Evolutionary conservation across 2,888 invertebrate genomes (phyloP).

Genomic region (Volucella inflata): DNA sequence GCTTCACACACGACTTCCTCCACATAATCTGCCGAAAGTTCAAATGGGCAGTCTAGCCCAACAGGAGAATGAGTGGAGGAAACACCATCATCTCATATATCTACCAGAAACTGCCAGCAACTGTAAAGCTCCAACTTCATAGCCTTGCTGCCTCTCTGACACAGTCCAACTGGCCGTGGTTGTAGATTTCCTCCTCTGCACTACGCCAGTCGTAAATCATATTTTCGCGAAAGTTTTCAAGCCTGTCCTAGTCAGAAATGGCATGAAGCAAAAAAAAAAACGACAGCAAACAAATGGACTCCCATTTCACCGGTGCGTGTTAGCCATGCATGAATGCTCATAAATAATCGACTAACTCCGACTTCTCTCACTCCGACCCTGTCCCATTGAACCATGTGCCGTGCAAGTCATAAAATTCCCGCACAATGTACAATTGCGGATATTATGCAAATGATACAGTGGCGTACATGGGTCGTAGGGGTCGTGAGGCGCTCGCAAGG

Average conservation of each 20-base stretch:
- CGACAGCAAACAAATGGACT: constrained; percentile 26
- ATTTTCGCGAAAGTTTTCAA: constrained; percentile 72
- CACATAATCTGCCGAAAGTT: constrained; percentile 39
- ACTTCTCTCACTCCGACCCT: constrained; percentile 29
- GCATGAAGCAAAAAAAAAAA: constrained; percentile 13
- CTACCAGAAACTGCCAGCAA: constrained; percentile 37
- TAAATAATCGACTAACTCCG: constrained; percentile 72
- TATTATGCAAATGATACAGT: constrained; percentile 75
- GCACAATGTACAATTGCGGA: constrained; percentile 70
- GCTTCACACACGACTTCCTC: constrained; percentile 42
- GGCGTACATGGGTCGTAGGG: constrained; percentile 67
- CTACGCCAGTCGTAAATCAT: constrained; percentile 61
- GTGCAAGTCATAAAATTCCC: constrained; percentile 66
- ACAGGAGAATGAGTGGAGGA: constrained; percentile 39
- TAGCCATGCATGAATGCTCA: constrained; percentile 70
- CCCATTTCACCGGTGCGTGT: constrained; percentile 69
- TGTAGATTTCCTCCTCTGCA: constrained; percentile 52
- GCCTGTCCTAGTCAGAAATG: constrained; percentile 46
- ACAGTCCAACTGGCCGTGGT: constrained; percentile 38
- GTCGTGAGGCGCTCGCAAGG: constrained; percentile 69
- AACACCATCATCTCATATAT: constrained; percentile 38
- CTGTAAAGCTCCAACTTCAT: constrained; percentile 12
- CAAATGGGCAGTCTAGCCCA: constrained; percentile 49
- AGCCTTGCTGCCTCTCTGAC: constrained; percentile 18
- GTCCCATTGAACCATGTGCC: constrained; percentile 45